A percentile compares a stretch with the other conserved stretches of the same genome.
These are phyloP conservation scores for Cinclus mexicanus DNA, from an alignment of 2,113 vertebrate species.

Conservation along the genomic window DNA sequence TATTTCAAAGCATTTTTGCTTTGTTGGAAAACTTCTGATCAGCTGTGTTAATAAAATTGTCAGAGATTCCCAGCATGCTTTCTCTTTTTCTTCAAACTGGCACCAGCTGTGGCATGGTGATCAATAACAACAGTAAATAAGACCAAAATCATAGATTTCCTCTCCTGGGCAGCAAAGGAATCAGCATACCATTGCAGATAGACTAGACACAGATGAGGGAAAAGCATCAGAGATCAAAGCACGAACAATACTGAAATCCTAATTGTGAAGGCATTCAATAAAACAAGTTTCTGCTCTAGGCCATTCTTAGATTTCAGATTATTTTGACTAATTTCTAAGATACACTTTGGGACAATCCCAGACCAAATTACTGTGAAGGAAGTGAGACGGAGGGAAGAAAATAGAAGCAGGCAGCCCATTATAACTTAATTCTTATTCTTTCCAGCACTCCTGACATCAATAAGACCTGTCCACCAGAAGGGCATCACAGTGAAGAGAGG, in stretches of 20 bases:
- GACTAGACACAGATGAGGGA: neutral
- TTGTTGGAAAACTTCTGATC: neutral
- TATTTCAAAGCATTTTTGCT: neutral
- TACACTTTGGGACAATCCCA: neutral
- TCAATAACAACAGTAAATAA: neutral
- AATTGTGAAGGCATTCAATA: neutral
- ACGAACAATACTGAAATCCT: neutral
- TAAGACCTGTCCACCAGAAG: neutral
- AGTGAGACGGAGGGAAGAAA: slow-evolving; percentile 32
- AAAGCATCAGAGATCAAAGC: neutral
- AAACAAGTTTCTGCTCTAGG: neutral
- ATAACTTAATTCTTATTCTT: neutral
- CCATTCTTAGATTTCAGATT: slow-evolving; percentile 1
- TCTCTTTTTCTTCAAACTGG: neutral
- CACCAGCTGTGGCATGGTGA: neutral
- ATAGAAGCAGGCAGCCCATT: neutral
- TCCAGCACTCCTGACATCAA: neutral
- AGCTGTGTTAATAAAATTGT: neutral
- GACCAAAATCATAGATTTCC: neutral
- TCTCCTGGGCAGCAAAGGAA: neutral
- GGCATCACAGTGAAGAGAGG: neutral
- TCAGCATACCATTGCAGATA: neutral
- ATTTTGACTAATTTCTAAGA: slow-evolving; percentile 28
- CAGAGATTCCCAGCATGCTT: neutral
- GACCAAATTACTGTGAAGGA: slow-evolving; percentile 11